Percentiles rank a stretch among this genome's conserved stretches.
phyloP scores from a whole-genome alignment of 2,888 invertebrate genomes.

The Melanophora roralis region DNA sequence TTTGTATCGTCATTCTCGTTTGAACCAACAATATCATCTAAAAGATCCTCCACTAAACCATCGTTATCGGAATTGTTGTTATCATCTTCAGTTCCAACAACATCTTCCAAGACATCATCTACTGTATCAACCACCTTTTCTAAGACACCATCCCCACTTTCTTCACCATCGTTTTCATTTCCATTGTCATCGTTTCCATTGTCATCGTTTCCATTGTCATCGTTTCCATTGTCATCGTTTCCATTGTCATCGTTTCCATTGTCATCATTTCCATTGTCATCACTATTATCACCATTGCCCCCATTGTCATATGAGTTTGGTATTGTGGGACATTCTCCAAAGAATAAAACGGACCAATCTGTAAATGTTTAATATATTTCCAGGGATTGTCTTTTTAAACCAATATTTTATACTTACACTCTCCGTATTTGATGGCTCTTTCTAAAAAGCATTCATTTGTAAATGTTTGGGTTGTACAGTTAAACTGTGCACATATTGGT shows the following conservation, averaged over 20 bases:
- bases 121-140: too few relatives aligned
- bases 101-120: too few relatives aligned
- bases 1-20: too few relatives aligned
- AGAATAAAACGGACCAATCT: constrained; percentile 30
- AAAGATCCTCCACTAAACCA: too few relatives aligned
- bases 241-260: too few relatives aligned
- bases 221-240: too few relatives aligned
- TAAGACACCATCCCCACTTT: neutral
- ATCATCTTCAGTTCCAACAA: too few relatives aligned
- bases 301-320: neutral
- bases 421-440: neutral
- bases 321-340: constrained; percentile 28
- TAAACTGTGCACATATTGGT: constrained; percentile 27
- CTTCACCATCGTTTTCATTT: neutral
- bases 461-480: constrained; percentile 8
- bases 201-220: too few relatives aligned
- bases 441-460: constrained; percentile 35
- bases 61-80: too few relatives aligned
- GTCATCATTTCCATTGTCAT: neutral
- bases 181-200: too few relatives aligned
- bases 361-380: neutral
- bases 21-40: too few relatives aligned
- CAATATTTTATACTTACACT: neutral
- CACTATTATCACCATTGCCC: neutral
- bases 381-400: neutral